A percentile compares a stretch with the other conserved stretches of the same genome.
Evolutionary conservation across 30 jellyfish, hydroid and myxozoan genomes (phyloP).

Genomic region (Aurelia sp.): DNA sequence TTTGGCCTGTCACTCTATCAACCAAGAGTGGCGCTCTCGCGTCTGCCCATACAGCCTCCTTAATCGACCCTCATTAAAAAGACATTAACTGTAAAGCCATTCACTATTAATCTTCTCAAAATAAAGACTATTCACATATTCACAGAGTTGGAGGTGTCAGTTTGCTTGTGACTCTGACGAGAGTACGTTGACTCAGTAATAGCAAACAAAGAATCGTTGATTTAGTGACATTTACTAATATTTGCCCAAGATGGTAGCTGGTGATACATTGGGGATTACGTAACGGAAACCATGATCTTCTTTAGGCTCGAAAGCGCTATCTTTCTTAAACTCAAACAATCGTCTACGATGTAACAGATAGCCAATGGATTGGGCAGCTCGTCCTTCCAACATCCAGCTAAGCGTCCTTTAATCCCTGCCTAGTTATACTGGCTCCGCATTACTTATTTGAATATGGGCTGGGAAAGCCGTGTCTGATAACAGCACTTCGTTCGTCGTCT

Average conservation of each 20-base stretch:
- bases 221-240: conserved; percentile 51
- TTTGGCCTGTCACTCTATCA: too few relatives aligned
- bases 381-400: conserved; percentile 53
- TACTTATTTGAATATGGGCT: conserved; percentile 59
- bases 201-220: conserved; percentile 67
- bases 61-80: conserved; percentile 67
- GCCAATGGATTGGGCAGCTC: conserved; percentile 57
- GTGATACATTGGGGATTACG: conserved; percentile 55
- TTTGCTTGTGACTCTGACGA: conserved; percentile 41
- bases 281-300: conserved; percentile 68
- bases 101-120: conserved; percentile 41
- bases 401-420: conserved; percentile 61
- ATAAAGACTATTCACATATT: conserved; percentile 46
- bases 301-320: conserved; percentile 48
- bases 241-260: conserved; percentile 56
- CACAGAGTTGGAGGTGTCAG: conserved; percentile 51
- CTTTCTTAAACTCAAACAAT: conserved; percentile 49
- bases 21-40: conserved; percentile 11
- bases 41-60: conserved; percentile 29
- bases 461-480: conserved; percentile 73
- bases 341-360: conserved; percentile 52
- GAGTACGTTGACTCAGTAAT: conserved; percentile 41
- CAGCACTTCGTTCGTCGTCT: conserved; percentile 73
- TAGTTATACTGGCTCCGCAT: conserved; percentile 70
- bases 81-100: conserved; percentile 54